Conservation (phyloP, 2,797 vertebrate genomes). For the Cossypha caffra region DNA sequence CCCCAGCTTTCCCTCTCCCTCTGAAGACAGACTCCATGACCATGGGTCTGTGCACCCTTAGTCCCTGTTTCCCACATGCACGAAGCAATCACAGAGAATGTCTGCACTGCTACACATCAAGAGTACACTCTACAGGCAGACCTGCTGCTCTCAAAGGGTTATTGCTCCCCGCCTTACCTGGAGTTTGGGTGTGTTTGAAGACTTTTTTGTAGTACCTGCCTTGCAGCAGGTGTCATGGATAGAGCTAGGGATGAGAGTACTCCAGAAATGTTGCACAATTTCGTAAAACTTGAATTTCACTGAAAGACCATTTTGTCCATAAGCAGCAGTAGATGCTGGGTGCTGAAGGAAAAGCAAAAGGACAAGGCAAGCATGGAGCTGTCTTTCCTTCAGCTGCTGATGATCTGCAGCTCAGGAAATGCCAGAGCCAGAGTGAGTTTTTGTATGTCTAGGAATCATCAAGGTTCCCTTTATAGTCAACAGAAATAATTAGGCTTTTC, state of each 20-base stretch:
- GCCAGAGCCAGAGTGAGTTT: not conserved
- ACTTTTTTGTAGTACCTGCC: not conserved
- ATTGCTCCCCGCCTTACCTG: not conserved
- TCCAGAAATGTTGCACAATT: not conserved
- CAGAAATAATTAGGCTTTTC: constrained; percentile 44
- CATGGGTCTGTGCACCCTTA: not conserved
- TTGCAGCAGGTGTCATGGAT: not conserved
- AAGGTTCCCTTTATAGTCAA: constrained; percentile 25
- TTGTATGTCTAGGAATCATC: not conserved
- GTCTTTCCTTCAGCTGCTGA: not conserved
- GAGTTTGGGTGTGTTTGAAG: not conserved
- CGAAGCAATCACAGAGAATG: not conserved
- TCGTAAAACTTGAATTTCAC: not conserved
- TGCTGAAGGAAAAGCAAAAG: not conserved
- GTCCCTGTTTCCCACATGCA: fast-evolving
- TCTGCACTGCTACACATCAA: not conserved
- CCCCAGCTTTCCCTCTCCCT: fast-evolving
- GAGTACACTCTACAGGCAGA: not conserved
- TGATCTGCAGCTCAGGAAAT: constrained; percentile 15
- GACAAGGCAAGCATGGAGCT: not conserved
- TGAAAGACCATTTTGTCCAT: not conserved
- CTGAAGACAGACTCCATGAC: not conserved
- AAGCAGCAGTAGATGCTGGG: not conserved
- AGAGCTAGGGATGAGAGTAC: not conserved
- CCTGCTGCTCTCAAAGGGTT: not conserved